A percentile compares a stretch with the other conserved stretches of the same genome.
These are phyloP conservation scores for Paramuricea clavata DNA, from an alignment of 92 coral and sea anemone species.

Conservation along the genomic window DNA sequence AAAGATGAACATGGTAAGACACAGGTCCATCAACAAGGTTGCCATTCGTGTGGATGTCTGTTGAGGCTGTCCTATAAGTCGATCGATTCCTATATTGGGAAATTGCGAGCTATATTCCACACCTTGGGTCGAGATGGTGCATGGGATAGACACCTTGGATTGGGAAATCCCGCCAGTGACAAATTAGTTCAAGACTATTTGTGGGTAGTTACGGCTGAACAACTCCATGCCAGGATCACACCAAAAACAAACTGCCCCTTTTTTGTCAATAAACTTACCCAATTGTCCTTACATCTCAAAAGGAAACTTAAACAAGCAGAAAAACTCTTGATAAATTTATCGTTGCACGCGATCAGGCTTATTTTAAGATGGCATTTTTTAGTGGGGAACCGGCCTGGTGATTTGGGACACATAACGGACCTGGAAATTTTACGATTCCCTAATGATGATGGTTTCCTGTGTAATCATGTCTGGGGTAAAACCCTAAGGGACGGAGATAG, in stretches of 20 bases:
- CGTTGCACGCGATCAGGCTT: not conserved
- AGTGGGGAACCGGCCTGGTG: slow-evolving; percentile 50
- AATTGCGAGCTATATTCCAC: slow-evolving; percentile 45
- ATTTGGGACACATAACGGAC: slow-evolving; percentile 42
- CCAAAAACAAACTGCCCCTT: not conserved
- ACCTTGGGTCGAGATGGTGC: slow-evolving; percentile 47
- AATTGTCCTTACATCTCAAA: not conserved
- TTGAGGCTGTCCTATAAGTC: slow-evolving; percentile 58
- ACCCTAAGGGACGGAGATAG: slow-evolving; percentile 57
- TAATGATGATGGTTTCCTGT: slow-evolving; percentile 59
- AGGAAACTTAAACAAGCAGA: not conserved
- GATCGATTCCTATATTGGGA: not conserved
- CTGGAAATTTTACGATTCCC: slow-evolving; percentile 63
- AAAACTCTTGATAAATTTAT: not conserved
- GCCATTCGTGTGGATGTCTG: slow-evolving; percentile 55
- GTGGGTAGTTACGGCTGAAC: not conserved
- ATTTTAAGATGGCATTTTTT: not conserved
- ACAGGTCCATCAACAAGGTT: slow-evolving; percentile 46
- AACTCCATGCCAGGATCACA: not conserved
- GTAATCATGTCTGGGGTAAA: slow-evolving; percentile 69
- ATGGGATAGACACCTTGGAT: slow-evolving; percentile 12
- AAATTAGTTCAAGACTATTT: not conserved
- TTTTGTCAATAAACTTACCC: not conserved
- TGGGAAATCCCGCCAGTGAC: not conserved
- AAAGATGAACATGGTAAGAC: slow-evolving; percentile 43